These are phyloP conservation scores for Sycobia sp. DNA, from an alignment of 1,140 invertebrate genomes.

Conservation along the genomic window DNA sequence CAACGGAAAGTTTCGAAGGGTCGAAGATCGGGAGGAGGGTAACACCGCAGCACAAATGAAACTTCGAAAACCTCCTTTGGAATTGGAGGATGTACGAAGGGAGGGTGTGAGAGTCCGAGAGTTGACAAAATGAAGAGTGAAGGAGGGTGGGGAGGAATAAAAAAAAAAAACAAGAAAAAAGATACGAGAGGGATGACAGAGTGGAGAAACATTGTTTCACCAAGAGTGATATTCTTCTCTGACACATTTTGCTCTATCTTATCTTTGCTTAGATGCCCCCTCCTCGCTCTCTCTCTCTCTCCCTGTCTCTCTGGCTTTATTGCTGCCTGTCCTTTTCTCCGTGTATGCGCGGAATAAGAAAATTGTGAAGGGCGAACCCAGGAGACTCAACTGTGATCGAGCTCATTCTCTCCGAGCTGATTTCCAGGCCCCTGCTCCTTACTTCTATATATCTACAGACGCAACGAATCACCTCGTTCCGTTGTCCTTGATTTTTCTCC, in stretches of 20 bases:
- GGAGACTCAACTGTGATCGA: not conserved
- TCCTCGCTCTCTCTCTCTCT: no score
- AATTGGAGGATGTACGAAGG: not conserved
- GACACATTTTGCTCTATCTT: no score
- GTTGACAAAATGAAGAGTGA: not conserved
- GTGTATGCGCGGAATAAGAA: slow-evolving; percentile 5
- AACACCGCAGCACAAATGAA: no score
- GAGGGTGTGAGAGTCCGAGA: not conserved
- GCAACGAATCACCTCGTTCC: not conserved
- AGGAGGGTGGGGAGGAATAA: not conserved
- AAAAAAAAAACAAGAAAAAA: not conserved
- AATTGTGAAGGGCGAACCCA: slow-evolving; percentile 12
- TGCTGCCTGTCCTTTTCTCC: not conserved
- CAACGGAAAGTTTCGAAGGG: no score
- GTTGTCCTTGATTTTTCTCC: not conserved
- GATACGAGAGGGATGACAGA: not conserved
- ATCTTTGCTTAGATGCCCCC: no score
- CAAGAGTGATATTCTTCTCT: slow-evolving; percentile 7
- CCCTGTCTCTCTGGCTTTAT: no score
- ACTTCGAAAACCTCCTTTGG: no score
- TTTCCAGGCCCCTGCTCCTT: not conserved
- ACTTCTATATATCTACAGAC: no score
- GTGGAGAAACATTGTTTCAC: slow-evolving; percentile 6
- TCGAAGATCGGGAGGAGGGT: no score
- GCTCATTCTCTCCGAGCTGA: no score